phyloP scores from a whole-genome alignment of 2,888 invertebrate species.

The Apotomis capreana region DNA sequence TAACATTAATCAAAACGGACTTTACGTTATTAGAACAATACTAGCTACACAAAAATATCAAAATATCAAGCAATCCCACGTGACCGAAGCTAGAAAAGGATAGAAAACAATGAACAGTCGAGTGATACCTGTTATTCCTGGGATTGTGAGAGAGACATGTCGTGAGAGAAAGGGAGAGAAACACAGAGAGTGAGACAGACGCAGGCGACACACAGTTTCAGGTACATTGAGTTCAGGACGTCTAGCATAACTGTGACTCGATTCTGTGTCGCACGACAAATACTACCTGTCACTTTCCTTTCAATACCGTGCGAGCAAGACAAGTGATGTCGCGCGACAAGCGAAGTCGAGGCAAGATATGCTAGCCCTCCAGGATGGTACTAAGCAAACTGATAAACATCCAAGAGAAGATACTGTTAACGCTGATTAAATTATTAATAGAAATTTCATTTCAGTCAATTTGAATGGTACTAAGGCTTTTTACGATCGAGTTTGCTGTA shows the following conservation, averaged over 20 bases:
- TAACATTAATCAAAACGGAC: conserved; percentile 25
- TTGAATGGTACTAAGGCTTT: neutral
- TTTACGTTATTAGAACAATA: neutral
- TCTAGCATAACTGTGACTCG: neutral
- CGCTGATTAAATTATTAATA: neutral
- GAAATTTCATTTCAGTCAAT: neutral
- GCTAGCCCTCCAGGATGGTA: conserved; percentile 5
- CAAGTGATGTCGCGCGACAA: too few species aligned
- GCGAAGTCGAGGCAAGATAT: too few species aligned
- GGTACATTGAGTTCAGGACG: conserved; percentile 43
- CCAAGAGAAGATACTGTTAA: neutral
- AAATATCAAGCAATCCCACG: conserved; percentile 70
- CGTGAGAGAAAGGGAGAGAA: conserved; percentile 80
- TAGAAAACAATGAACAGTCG: conserved; percentile 62
- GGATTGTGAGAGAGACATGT: conserved; percentile 81
- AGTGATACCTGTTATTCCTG: conserved; percentile 83
- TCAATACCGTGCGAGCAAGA: too few species aligned
- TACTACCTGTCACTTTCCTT: too few species aligned
- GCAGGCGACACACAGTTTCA: conserved; percentile 72
- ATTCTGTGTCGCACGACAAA: too few species aligned
- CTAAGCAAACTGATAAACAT: conserved; percentile 23
- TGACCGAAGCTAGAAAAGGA: conserved; percentile 71
- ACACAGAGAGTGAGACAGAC: conserved; percentile 81
- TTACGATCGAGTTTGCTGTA: conserved; percentile 25
- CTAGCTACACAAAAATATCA: conserved; percentile 49